Conservation (phyloP, 2,797 vertebrate species). For the Hyperoplus lanceolatus region DNA sequence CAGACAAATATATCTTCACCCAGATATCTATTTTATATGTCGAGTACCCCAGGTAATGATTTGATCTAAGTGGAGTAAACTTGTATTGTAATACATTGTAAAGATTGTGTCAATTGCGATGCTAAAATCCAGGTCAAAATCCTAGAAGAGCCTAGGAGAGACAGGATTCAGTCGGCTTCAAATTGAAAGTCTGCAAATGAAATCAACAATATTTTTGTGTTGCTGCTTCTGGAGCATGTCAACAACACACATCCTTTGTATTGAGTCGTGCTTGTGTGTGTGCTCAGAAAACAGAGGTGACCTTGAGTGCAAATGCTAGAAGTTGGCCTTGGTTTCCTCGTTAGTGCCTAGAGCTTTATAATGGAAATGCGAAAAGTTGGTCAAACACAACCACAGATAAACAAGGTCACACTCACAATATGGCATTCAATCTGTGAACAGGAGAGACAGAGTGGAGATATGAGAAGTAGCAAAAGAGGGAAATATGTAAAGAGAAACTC, state of each 20-base stretch:
- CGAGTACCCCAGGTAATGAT: neutral
- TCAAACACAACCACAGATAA: conserved; percentile 35
- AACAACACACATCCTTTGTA: conserved; percentile 34
- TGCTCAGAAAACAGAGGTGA: conserved; percentile 60
- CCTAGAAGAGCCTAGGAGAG: conserved; percentile 6
- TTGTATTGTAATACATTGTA: neutral
- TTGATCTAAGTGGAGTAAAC: conserved; percentile 17
- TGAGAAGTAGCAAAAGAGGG: neutral
- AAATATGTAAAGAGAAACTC: neutral
- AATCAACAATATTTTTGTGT: conserved; percentile 7
- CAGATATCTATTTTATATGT: neutral
- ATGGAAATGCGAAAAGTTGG: conserved; percentile 54
- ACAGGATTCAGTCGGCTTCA: neutral
- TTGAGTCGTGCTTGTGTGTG: conserved; percentile 11
- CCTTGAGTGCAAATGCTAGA: conserved; percentile 62
- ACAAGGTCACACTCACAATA: conserved; percentile 40
- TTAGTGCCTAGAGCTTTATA: conserved; percentile 46
- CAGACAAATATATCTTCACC: neutral
- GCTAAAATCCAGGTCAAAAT: conserved; percentile 5
- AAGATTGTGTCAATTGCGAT: neutral
- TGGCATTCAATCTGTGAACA: conserved; percentile 28
- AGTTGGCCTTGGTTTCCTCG: conserved; percentile 56
- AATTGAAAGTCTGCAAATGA: conserved; percentile 14
- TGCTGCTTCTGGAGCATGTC: conserved; percentile 28
- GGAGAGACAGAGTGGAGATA: conserved; percentile 23